Percentiles rank a stretch among this genome's conserved stretches.
Evolutionary conservation across 2,888 invertebrate species (phyloP).

Genomic region (Drosophila fulvimacula): DNA sequence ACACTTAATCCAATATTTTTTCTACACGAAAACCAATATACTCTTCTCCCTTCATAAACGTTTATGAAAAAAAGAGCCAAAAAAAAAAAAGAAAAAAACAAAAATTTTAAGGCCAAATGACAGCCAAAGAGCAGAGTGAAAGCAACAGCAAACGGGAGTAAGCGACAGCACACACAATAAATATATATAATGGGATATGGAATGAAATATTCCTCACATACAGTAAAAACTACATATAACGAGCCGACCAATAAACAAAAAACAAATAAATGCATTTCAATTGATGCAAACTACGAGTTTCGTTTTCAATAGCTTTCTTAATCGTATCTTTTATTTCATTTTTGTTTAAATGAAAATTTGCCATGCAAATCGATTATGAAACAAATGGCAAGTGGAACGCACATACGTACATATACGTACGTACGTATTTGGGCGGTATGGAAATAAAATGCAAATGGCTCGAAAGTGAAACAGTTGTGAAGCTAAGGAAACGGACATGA

Average conservation of each 20-base stretch:
- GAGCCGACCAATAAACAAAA: not conserved
- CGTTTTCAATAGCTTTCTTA: conserved; percentile 1
- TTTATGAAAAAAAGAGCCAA: too few relatives aligned
- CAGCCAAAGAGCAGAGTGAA: not conserved
- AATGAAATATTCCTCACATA: conserved; percentile 8
- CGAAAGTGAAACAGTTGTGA: conserved; percentile 7
- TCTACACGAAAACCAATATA: not conserved
- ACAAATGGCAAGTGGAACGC: conserved; percentile 8
- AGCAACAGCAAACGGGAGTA: not conserved
- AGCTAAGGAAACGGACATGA: conserved; percentile 11
- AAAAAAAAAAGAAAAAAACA: not conserved
- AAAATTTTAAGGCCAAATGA: not conserved
- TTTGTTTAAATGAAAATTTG: conserved; percentile 8
- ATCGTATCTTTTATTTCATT: conserved; percentile 1
- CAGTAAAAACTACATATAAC: conserved; percentile 3
- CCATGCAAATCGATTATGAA: conserved; percentile 12
- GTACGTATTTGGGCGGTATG: not conserved
- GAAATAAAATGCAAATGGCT: conserved; percentile 5
- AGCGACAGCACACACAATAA: conserved; percentile 27
- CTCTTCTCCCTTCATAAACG: not conserved
- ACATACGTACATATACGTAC: not conserved
- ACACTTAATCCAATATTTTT: too few relatives aligned
- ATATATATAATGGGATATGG: conserved; percentile 27
- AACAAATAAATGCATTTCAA: conserved; percentile 13
- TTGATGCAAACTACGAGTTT: conserved; percentile 4